phyloP scores from a whole-genome alignment of 37 sponge, comb jelly and placozoan species.

The Cliona cf. orientalis region DNA sequence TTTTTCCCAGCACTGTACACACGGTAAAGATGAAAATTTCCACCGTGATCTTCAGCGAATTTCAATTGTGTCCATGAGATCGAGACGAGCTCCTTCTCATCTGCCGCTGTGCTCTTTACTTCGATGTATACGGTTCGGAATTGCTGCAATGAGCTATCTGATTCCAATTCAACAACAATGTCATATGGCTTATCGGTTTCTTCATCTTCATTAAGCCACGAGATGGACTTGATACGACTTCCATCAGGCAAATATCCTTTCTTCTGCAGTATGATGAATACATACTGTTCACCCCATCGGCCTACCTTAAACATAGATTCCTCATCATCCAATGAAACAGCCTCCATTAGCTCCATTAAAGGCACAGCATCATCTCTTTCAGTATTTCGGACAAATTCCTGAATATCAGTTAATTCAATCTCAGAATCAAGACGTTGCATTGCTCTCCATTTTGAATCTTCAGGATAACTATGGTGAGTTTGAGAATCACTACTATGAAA shows the following conservation, averaged over 20 bases:
- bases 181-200: conserved; percentile 55
- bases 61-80: conserved; percentile 51
- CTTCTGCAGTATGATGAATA: conserved; percentile 10
- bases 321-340: not conserved
- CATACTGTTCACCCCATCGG: conserved; percentile 61
- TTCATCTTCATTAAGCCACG: conserved; percentile 43
- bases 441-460: too few species aligned
- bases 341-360: too few species aligned
- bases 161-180: conserved; percentile 21
- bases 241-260: conserved; percentile 34
- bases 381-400: too few species aligned
- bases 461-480: too few species aligned
- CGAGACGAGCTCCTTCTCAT: conserved; percentile 10
- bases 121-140: conserved; percentile 35
- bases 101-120: conserved; percentile 53
- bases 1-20: conserved; percentile 50
- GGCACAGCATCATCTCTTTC: too few species aligned
- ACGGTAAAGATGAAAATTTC: conserved; percentile 35
- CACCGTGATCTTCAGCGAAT: conserved; percentile 16
- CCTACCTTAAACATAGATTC: conserved; percentile 24
- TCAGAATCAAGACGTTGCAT: too few species aligned
- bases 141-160: not conserved
- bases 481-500: too few species aligned
- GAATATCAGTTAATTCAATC: too few species aligned
- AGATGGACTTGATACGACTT: not conserved